Conservation (phyloP, 2,113 vertebrate species). For the Aspiorhynchus laticeps region DNA sequence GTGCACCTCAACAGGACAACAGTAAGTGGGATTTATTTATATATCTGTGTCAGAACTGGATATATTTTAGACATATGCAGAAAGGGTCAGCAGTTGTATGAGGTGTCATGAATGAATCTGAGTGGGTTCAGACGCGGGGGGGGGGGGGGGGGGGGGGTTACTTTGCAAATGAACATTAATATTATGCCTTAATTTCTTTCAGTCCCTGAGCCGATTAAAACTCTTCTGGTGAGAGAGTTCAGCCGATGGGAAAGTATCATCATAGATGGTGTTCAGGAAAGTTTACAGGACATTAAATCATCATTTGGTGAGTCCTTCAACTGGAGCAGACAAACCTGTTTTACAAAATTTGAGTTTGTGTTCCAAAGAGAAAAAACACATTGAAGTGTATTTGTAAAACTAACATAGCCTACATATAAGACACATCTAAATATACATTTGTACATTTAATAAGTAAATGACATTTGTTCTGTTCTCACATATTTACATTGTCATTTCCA, state of each 20-base stretch:
- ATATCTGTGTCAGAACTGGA: too few species aligned
- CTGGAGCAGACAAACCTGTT: not conserved
- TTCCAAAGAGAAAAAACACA: too few species aligned
- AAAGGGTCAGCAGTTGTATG: too few species aligned
- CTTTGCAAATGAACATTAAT: too few species aligned
- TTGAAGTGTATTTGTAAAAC: too few species aligned
- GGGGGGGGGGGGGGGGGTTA: too few species aligned
- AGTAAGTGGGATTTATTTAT: not conserved
- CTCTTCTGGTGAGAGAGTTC: conserved; percentile 24
- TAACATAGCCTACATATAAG: not conserved
- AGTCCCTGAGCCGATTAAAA: not conserved
- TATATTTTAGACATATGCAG: too few species aligned
- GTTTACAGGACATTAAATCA: not conserved
- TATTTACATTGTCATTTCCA: not conserved
- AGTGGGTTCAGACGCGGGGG: too few species aligned
- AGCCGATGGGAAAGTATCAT: conserved; percentile 22
- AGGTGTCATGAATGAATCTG: too few species aligned
- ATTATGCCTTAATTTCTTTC: not conserved
- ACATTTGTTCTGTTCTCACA: not conserved
- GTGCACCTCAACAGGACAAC: not conserved
- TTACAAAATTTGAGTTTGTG: not conserved
- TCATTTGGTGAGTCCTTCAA: not conserved
- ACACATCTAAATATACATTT: too few species aligned
- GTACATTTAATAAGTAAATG: not conserved
- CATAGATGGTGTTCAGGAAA: not conserved